A percentile compares a stretch with the other conserved stretches of the same genome.
phyloP scores from a whole-genome alignment of 2,888 invertebrate species.

The Dermolepida albohirtum region DNA sequence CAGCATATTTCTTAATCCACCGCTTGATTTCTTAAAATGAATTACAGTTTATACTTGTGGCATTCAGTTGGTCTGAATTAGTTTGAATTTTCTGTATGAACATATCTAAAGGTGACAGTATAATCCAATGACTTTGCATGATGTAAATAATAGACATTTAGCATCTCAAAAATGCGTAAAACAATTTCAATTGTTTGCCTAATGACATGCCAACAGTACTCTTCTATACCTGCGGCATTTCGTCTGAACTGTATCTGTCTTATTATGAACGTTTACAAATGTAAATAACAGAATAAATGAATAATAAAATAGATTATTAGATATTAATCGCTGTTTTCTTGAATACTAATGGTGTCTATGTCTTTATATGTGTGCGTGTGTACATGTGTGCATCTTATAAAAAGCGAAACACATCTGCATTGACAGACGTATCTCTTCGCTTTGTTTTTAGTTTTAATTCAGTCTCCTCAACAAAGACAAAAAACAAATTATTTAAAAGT shows the following conservation, averaged over 20 bases:
- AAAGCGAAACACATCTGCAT: constrained; percentile 8
- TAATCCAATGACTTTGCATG: constrained; percentile 13
- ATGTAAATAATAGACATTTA: constrained; percentile 17
- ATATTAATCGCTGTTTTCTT: constrained; percentile 29
- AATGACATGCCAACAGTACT: constrained; percentile 18
- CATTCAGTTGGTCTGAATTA: too few species aligned
- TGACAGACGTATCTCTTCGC: constrained; percentile 21
- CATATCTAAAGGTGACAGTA: background rate
- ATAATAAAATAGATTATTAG: constrained; percentile 32
- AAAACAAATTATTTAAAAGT: constrained; percentile 9
- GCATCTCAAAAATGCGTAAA: constrained; percentile 12
- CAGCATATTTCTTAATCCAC: too few species aligned
- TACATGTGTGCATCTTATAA: background rate
- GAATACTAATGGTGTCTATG: constrained; percentile 20
- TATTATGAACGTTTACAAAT: constrained; percentile 27
- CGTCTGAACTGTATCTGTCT: constrained; percentile 6
- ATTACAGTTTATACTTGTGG: too few species aligned
- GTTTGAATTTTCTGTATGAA: background rate
- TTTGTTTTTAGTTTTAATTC: background rate
- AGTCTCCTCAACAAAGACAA: background rate
- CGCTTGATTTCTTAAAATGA: too few species aligned
- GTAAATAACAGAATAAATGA: constrained; percentile 35
- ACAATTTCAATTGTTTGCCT: constrained; percentile 31
- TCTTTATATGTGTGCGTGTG: too few species aligned
- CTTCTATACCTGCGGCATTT: constrained; percentile 1